phyloP scores from a whole-genome alignment of 1,140 invertebrate species.

The Chrysopa pallens region DNA sequence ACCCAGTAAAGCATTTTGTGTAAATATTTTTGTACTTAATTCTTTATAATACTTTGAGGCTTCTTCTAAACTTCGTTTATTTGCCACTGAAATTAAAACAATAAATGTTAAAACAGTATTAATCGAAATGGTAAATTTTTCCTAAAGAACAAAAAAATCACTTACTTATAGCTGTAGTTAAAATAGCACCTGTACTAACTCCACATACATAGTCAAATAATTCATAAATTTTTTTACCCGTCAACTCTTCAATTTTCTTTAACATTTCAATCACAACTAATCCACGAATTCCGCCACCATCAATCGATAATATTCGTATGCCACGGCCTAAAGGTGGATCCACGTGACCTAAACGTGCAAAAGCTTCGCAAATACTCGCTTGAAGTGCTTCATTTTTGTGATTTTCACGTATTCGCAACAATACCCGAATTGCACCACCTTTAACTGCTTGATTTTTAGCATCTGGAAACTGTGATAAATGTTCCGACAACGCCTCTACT shows the following conservation, averaged over 20 bases:
- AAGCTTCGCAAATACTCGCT: slow-evolving; percentile 33
- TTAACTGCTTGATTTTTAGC: slow-evolving; percentile 49
- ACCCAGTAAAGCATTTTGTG: slow-evolving; percentile 48
- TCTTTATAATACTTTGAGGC: slow-evolving; percentile 47
- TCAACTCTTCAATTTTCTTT: slow-evolving; percentile 52
- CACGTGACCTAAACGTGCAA: slow-evolving; percentile 57
- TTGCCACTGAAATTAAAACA: slow-evolving; percentile 24
- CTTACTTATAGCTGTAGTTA: slow-evolving; percentile 44
- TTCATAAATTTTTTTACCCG: slow-evolving; percentile 42
- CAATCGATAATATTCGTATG: slow-evolving; percentile 68
- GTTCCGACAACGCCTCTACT: slow-evolving; percentile 45
- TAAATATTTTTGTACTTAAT: slow-evolving; percentile 52
- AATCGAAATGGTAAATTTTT: background rate
- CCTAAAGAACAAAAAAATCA: slow-evolving; percentile 4
- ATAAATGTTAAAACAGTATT: background rate
- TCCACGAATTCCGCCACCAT: slow-evolving; percentile 79
- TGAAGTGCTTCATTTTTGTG: slow-evolving; percentile 22
- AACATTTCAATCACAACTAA: slow-evolving; percentile 67
- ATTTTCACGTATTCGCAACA: slow-evolving; percentile 29
- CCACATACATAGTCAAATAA: slow-evolving; percentile 85
- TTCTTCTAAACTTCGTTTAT: slow-evolving; percentile 35
- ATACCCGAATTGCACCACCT: slow-evolving; percentile 38
- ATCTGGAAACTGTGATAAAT: slow-evolving; percentile 53
- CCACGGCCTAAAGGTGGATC: slow-evolving; percentile 51
- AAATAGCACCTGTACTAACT: slow-evolving; percentile 74